Conservation (phyloP, 2,797 vertebrate genomes). For the Aldrovandia affinis region DNA sequence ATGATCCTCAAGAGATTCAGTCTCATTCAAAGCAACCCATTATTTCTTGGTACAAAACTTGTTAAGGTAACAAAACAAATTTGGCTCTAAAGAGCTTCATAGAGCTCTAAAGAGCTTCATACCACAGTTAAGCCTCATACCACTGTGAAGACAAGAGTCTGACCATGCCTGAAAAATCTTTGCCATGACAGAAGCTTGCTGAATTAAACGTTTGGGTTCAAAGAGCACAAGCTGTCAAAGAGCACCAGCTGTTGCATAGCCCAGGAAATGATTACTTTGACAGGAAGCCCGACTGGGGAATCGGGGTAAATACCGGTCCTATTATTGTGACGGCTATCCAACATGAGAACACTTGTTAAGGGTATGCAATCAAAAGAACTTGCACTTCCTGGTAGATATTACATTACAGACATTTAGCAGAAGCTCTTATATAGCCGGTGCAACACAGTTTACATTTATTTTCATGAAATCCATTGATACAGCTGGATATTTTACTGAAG, state of each 20-base stretch:
- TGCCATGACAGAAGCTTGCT: neutral
- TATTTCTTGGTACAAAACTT: too few species aligned
- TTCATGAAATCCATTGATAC: too few species aligned
- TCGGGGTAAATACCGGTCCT: neutral
- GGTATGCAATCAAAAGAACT: neutral
- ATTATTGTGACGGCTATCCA: neutral
- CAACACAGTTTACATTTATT: too few species aligned
- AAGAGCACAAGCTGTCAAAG: conserved; percentile 3
- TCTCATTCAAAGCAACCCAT: neutral
- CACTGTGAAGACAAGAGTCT: conserved; percentile 3
- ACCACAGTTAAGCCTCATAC: neutral
- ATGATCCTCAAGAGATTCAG: conserved; percentile 40
- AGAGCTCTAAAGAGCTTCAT: neutral
- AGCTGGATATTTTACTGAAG: too few species aligned
- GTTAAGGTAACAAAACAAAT: neutral
- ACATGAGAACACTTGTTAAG: neutral
- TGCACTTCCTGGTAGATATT: neutral
- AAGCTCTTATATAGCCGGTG: too few species aligned
- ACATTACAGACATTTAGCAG: too few species aligned
- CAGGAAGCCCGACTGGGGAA: neutral
- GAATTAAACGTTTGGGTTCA: conserved; percentile 11
- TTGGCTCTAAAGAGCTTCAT: neutral
- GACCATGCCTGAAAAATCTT: neutral
- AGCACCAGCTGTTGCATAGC: neutral
- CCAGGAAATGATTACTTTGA: neutral